phyloP scores from a whole-genome alignment of 2,113 vertebrate species.

The zebrafish (Danio rerio) region GRCz12tu NC_133196.1:15984501-15985000 shows the following conservation, averaged over 20 bases:
- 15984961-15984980: no score
- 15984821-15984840: not conserved
- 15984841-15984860: not conserved
- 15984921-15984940: no score
- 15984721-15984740: slow-evolving; percentile 53
- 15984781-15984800: not conserved
- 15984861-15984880: not conserved
- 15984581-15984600: slow-evolving; percentile 4
- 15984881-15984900: not conserved
- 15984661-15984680: not conserved
- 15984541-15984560: not conserved
- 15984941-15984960: no score
- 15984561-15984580: not conserved
- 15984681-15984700: slow-evolving; percentile 1
- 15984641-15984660: not conserved
- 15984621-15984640: not conserved
- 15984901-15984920: no score
- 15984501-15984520: not conserved
- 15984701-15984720: slow-evolving; percentile 43
- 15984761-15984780: slow-evolving; percentile 16
- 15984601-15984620: not conserved
- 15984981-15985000: no score
- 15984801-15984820: not conserved
- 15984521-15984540: not conserved
- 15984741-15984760: slow-evolving; percentile 11